Evolutionary conservation across 2,888 invertebrate species (phyloP).

Genomic region (Agrochola lota): DNA sequence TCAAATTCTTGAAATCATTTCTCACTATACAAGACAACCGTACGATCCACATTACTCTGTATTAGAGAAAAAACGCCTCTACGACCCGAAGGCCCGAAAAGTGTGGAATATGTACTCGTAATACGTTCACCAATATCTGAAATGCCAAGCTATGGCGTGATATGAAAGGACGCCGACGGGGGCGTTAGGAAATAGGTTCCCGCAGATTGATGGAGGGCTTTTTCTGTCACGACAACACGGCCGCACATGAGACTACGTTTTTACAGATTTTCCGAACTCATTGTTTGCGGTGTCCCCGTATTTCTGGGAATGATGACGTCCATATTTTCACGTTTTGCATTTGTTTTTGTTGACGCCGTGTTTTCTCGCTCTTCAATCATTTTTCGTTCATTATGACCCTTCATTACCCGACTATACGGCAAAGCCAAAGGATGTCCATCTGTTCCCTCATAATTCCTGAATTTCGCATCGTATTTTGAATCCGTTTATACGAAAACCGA

Average conservation of each 20-base stretch:
- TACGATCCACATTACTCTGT: slow-evolving; percentile 42
- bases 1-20: slow-evolving; percentile 40
- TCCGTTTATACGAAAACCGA: too few relatives aligned
- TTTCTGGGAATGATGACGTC: slow-evolving; percentile 73
- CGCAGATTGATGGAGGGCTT: slow-evolving; percentile 84
- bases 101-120: slow-evolving; percentile 74
- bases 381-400: neutral
- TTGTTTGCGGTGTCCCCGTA: slow-evolving; percentile 68
- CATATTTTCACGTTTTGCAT: slow-evolving; percentile 70
- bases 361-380: slow-evolving; percentile 30
- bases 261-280: slow-evolving; percentile 78
- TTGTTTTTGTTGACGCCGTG: slow-evolving; percentile 45
- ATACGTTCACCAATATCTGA: slow-evolving; percentile 79
- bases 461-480: too few relatives aligned
- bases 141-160: slow-evolving; percentile 77
- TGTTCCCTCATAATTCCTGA: too few relatives aligned
- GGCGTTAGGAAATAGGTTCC: slow-evolving; percentile 82
- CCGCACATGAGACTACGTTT: slow-evolving; percentile 79
- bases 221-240: slow-evolving; percentile 84
- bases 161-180: slow-evolving; percentile 79
- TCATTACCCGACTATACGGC: too few relatives aligned
- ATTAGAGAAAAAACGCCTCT: slow-evolving; percentile 52
- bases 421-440: too few relatives aligned
- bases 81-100: slow-evolving; percentile 58
- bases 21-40: slow-evolving; percentile 38